Conservation (phyloP, 2,888 invertebrate species). For the Papilio gigon region DNA sequence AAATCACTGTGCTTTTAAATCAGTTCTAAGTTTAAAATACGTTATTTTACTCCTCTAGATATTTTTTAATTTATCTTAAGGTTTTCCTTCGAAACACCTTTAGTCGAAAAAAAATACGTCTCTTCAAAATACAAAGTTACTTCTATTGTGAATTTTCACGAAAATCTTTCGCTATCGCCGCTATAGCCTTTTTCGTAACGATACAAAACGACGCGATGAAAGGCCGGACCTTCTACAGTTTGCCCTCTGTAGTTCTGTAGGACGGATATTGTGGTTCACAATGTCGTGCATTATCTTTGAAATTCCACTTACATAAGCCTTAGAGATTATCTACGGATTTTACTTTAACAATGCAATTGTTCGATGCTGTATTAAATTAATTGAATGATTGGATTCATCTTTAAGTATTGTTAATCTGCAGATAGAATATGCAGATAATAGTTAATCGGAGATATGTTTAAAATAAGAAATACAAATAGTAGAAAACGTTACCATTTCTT, state of each 20-base stretch:
- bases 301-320: not conserved
- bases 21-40: not conserved
- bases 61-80: not conserved
- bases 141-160: not conserved
- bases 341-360: constrained; percentile 2
- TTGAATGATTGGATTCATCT: not conserved
- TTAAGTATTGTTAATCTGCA: not conserved
- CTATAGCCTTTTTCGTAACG: constrained; percentile 5
- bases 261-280: constrained; percentile 9
- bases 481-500: no score
- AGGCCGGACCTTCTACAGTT: not conserved
- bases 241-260: not conserved
- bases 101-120: not conserved
- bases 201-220: constrained; percentile 10
- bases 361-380: not conserved
- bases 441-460: no score
- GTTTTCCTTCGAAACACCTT: not conserved
- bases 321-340: not conserved
- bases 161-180: constrained; percentile 1
- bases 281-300: not conserved
- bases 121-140: not conserved
- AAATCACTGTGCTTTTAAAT: not conserved
- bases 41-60: not conserved
- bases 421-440: no score
- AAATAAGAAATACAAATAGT: no score